Conservation (phyloP, 2,888 invertebrate genomes). For the Drosophila borborema region DNA sequence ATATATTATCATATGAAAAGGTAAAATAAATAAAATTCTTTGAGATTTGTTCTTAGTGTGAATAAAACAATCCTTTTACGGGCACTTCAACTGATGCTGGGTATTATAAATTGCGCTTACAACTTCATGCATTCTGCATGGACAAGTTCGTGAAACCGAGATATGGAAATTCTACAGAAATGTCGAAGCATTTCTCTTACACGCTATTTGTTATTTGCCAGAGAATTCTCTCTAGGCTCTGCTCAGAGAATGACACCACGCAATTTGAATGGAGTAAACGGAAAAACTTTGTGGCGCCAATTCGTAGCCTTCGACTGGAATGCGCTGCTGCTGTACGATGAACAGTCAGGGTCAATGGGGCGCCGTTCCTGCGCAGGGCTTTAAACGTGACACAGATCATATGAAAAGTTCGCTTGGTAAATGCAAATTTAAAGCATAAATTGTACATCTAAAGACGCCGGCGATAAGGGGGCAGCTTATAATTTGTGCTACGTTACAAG, state of each 20-base stretch:
- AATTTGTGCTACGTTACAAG: conserved; percentile 47
- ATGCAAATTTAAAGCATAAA: conserved; percentile 63
- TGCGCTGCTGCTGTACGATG: not conserved
- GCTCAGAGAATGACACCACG: conserved; percentile 9
- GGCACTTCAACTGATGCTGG: not conserved
- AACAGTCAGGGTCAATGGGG: conserved; percentile 1
- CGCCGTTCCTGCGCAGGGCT: not conserved
- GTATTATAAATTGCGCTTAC: conserved; percentile 25
- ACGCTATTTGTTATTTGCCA: conserved; percentile 48
- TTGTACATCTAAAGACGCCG: conserved; percentile 37
- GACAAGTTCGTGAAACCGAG: not conserved
- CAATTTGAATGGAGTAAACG: conserved; percentile 42
- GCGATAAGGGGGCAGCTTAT: conserved; percentile 38
- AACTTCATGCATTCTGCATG: conserved; percentile 43
- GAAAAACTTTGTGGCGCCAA: conserved; percentile 59
- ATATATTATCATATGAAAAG: too few relatives aligned
- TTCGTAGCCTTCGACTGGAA: conserved; percentile 14
- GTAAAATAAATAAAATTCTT: not conserved
- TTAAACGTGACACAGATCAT: conserved; percentile 48
- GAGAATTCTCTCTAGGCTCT: conserved; percentile 11
- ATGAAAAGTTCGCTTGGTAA: conserved; percentile 38
- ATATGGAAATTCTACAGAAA: conserved; percentile 50
- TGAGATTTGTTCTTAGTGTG: not conserved
- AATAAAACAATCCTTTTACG: not conserved
- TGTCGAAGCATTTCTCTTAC: conserved; percentile 47